These are phyloP conservation scores for Crypturellus undulatus DNA, from an alignment of 2,113 vertebrate species.

Conservation along the genomic window DNA sequence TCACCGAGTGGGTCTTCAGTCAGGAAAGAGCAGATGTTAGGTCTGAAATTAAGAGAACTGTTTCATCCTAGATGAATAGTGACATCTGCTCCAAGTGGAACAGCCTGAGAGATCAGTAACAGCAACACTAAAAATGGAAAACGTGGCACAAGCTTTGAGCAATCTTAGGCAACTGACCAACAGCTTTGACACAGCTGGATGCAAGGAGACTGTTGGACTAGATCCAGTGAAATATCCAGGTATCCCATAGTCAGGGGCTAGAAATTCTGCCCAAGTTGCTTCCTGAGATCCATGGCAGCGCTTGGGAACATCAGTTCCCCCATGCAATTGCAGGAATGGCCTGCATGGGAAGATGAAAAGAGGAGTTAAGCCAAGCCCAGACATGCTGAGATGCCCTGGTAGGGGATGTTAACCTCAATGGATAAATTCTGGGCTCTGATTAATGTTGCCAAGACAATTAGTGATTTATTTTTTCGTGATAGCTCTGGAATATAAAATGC, in stretches of 20 bases:
- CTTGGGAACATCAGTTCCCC: neutral
- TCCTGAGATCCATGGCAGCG: neutral
- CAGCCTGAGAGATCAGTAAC: neutral
- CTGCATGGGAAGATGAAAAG: neutral
- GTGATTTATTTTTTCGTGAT: rapidly evolving
- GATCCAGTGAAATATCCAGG: neutral
- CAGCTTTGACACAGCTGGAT: neutral
- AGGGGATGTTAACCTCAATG: neutral
- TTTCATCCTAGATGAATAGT: neutral
- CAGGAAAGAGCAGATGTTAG: constrained; percentile 14
- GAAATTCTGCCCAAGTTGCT: neutral
- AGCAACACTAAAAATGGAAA: neutral
- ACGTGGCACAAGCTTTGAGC: neutral
- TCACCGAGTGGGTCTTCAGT: neutral
- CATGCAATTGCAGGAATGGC: neutral
- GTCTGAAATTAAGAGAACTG: constrained; percentile 16
- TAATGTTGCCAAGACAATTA: neutral
- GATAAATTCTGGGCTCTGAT: neutral
- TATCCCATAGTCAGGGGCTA: neutral
- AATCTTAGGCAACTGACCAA: neutral
- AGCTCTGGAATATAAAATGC: neutral
- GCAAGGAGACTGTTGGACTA: neutral
- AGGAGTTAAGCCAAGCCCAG: neutral
- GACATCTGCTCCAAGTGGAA: neutral
- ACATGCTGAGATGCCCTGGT: neutral